Evolutionary conservation across 2,888 invertebrate genomes (phyloP), one percentile per base, ranked within the genome.

Genomic region (Frankliniella fusca): DNA sequence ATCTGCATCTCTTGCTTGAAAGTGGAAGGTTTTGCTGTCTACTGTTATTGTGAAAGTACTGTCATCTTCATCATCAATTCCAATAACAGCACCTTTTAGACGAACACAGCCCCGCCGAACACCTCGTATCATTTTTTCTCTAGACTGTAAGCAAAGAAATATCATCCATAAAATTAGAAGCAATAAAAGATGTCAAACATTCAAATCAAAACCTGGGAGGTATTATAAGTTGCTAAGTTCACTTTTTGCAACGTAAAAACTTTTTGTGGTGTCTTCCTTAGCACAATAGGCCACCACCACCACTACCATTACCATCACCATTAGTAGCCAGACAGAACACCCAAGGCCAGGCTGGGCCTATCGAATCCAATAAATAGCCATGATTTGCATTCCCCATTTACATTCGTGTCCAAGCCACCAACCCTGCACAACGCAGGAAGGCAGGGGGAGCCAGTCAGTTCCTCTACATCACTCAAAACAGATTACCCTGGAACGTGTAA

Each of bases 21-120:
- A 98, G 89, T 99, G 99, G 90, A 99, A 99, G 20, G 98, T 98
- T 89, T 99, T 99, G 86, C 98, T 97, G 89, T 99, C 99, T 81
- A 98, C 98, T 9, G 98, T 98, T 86, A 99, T 97, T 81, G 99
- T 99, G 90, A 99, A 99, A 9, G 98, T 98, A 87, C 98, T 97
- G 89, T 99, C 99, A 88, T 99, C 98, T 88, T 98, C 98, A 88
- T 98, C 98, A 87, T 99, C 99, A 86, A 99, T 99, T 81, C 99
- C 99, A 87, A 99, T 96, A 80, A 99, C 94, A 0, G 99, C 99
- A 81, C 97, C 98, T 89, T 97, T 94, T 80, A 99, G 91, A n/a
- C 98, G 92, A 54, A 99, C 98, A 90, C 99, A 99, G 82, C 99
- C 99, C 84, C 99, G 92, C 83, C 98, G 91, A 61, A 98, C 97